Percentiles rank a stretch among this genome's conserved stretches.
These are phyloP conservation scores for Camponotus pennsylvanicus DNA, from an alignment of 1,140 invertebrate species.

Conservation along the genomic window DNA sequence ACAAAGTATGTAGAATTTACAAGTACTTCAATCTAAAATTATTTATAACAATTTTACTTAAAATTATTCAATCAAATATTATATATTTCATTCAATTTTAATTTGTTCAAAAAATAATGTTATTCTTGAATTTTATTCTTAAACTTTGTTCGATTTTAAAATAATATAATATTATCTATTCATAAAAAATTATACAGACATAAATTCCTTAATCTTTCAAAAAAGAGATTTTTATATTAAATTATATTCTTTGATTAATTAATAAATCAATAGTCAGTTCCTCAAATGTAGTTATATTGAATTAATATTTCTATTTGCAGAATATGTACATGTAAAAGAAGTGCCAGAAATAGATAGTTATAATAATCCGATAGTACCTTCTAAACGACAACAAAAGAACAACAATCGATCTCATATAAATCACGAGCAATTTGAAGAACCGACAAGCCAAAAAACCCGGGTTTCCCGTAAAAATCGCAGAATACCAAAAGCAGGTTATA, in stretches of 20 bases:
- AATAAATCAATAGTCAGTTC: background rate
- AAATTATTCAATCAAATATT: background rate
- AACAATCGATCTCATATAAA: conserved; percentile 20
- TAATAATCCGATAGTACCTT: background rate
- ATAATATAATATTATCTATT: background rate
- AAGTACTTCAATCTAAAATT: background rate
- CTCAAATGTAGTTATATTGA: background rate
- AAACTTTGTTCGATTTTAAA: background rate
- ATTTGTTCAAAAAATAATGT: background rate
- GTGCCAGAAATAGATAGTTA: conserved; percentile 69
- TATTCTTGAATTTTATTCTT: background rate
- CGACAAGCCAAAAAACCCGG: conserved; percentile 28
- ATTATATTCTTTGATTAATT: background rate
- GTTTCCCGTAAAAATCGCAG: conserved; percentile 26
- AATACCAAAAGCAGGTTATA: conserved; percentile 3
- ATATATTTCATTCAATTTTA: background rate
- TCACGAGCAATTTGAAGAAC: background rate
- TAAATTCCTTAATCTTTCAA: background rate
- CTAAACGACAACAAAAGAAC: conserved; percentile 14
- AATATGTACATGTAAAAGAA: conserved; percentile 69
- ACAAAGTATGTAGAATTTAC: conserved; percentile 72
- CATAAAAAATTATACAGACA: background rate
- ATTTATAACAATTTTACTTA: background rate
- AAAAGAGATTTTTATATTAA: no score
- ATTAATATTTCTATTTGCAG: conserved; percentile 62